Conservation (phyloP, 2,797 vertebrate species). For the Eurystomus glaucurus region DNA sequence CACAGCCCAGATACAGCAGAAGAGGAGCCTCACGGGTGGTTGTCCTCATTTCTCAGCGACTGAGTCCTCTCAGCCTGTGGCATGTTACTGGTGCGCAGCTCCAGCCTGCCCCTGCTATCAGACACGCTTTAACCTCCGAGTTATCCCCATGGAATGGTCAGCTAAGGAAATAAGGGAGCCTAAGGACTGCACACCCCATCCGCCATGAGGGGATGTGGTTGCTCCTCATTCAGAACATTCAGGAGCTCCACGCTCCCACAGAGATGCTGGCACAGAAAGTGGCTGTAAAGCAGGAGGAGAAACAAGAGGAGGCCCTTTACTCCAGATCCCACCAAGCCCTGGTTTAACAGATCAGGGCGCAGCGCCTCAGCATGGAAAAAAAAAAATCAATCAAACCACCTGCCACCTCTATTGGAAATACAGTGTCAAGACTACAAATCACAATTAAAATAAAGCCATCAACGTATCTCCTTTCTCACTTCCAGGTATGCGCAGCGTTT, state of each 20-base stretch:
- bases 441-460: not conserved
- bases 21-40: not conserved
- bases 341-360: not conserved
- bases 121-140: not conserved
- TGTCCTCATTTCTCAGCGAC: not conserved
- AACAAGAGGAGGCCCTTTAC: not conserved
- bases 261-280: not conserved
- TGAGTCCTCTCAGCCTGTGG: accelerated
- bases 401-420: not conserved
- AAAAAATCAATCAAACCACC: not conserved
- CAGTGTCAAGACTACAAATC: not conserved
- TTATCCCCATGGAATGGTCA: not conserved
- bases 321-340: not conserved
- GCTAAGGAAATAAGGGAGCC: not conserved
- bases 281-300: not conserved
- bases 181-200: not conserved
- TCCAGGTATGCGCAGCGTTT: not conserved
- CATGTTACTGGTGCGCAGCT: not conserved
- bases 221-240: not conserved
- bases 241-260: not conserved
- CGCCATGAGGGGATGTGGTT: not conserved
- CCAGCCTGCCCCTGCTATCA: not conserved
- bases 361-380: not conserved
- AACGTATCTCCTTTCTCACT: not conserved
- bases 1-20: accelerated